Percentiles rank a stretch among this genome's conserved stretches.
Conservation (phyloP, 1,140 invertebrate genomes). For the Augochlora pura region DNA sequence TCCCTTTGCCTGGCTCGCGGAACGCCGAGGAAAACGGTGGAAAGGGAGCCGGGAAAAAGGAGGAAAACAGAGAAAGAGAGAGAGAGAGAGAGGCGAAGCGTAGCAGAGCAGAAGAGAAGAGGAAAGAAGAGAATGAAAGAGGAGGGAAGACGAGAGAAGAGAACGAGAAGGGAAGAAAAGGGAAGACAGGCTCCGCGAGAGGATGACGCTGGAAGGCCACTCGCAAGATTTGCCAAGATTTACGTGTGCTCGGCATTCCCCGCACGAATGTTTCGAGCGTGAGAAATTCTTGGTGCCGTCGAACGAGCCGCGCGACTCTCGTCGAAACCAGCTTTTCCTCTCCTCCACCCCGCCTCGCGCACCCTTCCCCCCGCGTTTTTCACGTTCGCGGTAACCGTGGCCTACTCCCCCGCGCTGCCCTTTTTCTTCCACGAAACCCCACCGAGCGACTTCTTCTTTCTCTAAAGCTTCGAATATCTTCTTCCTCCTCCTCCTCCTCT, state of each 20-base stretch:
- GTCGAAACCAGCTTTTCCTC: conserved; percentile 23
- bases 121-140: background rate
- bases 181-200: background rate
- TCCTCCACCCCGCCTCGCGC: background rate
- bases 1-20: conserved; percentile 12
- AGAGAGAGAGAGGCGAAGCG: background rate
- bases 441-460: too few species aligned
- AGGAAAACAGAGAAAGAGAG: too few species aligned
- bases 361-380: too few species aligned
- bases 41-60: background rate
- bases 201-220: conserved; percentile 28
- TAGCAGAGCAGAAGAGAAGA: background rate
- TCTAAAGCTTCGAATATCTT: too few species aligned
- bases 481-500: too few species aligned
- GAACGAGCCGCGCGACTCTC: conserved; percentile 29
- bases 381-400: conserved; percentile 16
- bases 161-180: background rate
- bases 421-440: background rate
- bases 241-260: conserved; percentile 61
- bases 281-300: conserved; percentile 61
- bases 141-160: background rate
- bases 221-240: conserved; percentile 65
- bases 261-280: conserved; percentile 56
- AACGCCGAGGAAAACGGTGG: conserved; percentile 17
- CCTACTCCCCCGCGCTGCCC: conserved; percentile 22